Evolutionary conservation across 2,797 vertebrate species (phyloP).

Genomic region (Acomys russatus): DNA sequence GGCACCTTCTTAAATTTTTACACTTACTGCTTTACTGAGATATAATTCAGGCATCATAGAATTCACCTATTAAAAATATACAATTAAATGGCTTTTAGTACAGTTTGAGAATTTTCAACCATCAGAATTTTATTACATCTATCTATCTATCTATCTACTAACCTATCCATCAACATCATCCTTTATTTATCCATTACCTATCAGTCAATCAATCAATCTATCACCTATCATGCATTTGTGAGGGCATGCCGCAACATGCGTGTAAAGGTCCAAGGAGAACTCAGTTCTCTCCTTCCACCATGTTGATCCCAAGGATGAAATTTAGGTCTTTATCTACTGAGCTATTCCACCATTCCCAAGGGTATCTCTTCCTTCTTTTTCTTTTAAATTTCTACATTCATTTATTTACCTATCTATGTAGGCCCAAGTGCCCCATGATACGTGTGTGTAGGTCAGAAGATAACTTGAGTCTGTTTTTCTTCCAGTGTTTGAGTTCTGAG

Average conservation of each 20-base stretch:
- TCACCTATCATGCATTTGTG: background rate
- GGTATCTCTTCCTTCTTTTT: background rate
- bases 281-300: background rate
- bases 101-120: background rate
- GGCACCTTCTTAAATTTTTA: background rate
- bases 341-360: background rate
- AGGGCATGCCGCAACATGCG: background rate
- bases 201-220: background rate
- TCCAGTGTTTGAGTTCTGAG: background rate
- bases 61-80: slow-evolving; percentile 11
- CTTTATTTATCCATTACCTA: background rate
- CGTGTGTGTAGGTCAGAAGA: background rate
- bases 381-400: background rate
- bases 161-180: no score
- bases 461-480: background rate
- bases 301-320: background rate
- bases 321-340: background rate
- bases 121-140: background rate
- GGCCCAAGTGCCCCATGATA: background rate
- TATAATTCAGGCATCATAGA: background rate
- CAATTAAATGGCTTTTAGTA: background rate
- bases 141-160: background rate
- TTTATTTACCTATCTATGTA: background rate
- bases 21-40: slow-evolving; percentile 13
- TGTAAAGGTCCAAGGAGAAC: background rate